Conservation (phyloP, 2,113 vertebrate genomes). For the Halichoeres trimaculatus region DNA sequence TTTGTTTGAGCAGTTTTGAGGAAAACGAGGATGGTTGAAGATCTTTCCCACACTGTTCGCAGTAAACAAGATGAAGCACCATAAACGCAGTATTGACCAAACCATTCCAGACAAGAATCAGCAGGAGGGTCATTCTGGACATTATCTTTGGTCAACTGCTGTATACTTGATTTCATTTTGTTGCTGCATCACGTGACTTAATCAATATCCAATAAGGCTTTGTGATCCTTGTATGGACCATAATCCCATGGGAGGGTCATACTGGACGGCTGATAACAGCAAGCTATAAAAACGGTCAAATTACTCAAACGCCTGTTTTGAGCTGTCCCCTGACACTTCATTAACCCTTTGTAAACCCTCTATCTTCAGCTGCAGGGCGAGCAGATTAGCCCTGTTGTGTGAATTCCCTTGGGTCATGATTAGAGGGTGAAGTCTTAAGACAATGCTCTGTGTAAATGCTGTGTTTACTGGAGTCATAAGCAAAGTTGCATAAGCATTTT, state of each 20-base stretch:
- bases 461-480: neutral
- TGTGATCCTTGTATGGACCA: conserved; percentile 51
- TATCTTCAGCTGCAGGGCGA: conserved; percentile 20
- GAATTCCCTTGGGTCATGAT: conserved; percentile 11
- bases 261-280: conserved; percentile 61
- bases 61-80: conserved; percentile 16
- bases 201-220: conserved; percentile 80
- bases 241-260: conserved; percentile 37
- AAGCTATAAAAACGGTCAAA: conserved; percentile 57
- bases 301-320: conserved; percentile 45
- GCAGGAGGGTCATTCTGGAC: conserved; percentile 29
- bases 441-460: neutral
- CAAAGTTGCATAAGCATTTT: neutral
- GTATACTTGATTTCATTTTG: conserved; percentile 42
- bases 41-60: conserved; percentile 8
- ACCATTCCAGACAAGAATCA: conserved; percentile 56
- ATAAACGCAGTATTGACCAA: conserved; percentile 60
- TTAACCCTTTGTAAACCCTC: conserved; percentile 54
- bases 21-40: neutral
- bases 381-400: conserved; percentile 54
- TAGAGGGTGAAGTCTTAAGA: conserved; percentile 1
- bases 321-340: conserved; percentile 44
- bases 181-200: conserved; percentile 40
- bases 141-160: conserved; percentile 65
- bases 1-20: no score